Conservation (phyloP, 2,797 vertebrate species). For the Coendou prehensilis region DNA sequence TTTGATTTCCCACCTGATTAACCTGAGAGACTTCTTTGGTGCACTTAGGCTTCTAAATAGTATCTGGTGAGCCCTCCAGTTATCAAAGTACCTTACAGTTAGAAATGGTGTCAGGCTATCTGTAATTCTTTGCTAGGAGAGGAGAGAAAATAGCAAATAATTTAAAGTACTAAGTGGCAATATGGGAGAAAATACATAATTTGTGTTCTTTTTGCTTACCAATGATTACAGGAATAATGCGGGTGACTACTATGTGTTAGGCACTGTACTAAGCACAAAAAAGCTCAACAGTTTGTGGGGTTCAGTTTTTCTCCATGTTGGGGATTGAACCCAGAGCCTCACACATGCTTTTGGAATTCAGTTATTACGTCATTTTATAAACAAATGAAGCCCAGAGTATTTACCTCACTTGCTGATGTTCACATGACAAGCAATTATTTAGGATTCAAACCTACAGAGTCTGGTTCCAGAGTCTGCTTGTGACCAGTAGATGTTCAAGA, state of each 20-base stretch:
- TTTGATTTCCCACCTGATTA: conserved; percentile 9
- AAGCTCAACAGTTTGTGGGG: conserved; percentile 6
- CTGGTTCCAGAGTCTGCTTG: neutral
- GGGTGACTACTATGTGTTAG: neutral
- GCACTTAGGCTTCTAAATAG: neutral
- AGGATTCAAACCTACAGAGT: neutral
- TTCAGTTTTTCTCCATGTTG: neutral
- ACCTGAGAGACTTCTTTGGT: neutral
- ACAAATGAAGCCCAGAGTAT: neutral
- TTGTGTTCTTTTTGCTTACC: conserved; percentile 50
- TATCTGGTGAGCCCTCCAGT: neutral
- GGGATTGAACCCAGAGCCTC: neutral
- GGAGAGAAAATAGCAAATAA: conserved; percentile 28
- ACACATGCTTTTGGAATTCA: conserved; percentile 1
- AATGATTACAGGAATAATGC: neutral
- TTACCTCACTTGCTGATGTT: neutral
- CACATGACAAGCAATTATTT: neutral
- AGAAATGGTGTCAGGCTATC: neutral
- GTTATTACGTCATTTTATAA: conserved; percentile 14
- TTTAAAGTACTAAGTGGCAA: conserved; percentile 2
- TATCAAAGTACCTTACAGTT: neutral
- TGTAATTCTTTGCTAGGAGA: conserved; percentile 2
- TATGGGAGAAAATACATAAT: neutral
- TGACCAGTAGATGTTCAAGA: neutral
- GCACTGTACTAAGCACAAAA: neutral